Conservation (phyloP, 2,888 invertebrate species). For the Lordiphosa fenestrarum region DNA sequence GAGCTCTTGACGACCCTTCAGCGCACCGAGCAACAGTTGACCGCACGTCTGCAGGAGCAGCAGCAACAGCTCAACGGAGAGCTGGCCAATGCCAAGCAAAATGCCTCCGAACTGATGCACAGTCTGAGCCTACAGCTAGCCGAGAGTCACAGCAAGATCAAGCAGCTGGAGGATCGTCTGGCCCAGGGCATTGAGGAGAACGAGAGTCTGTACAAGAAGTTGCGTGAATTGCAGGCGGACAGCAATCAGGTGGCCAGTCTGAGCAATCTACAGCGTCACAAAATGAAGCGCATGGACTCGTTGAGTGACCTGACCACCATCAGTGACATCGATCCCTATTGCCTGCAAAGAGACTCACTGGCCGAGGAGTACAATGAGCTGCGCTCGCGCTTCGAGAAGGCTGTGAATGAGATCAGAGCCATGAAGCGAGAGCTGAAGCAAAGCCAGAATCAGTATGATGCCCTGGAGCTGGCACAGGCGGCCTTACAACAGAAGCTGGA, state of each 20-base stretch:
- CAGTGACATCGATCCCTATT: slow-evolving; percentile 88
- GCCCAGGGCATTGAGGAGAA: slow-evolving; percentile 89
- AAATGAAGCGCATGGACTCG: slow-evolving; percentile 86
- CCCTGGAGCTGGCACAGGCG: slow-evolving; percentile 89
- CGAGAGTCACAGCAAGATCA: slow-evolving; percentile 83
- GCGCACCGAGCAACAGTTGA: slow-evolving; percentile 88
- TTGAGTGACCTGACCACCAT: slow-evolving; percentile 90
- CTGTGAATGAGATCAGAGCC: slow-evolving; percentile 90
- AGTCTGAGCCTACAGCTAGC: slow-evolving; percentile 86
- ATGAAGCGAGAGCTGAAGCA: slow-evolving; percentile 91
- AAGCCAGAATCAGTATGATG: slow-evolving; percentile 89
- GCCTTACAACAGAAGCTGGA: slow-evolving; percentile 88
- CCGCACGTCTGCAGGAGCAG: slow-evolving; percentile 85
- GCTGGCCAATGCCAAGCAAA: slow-evolving; percentile 86
- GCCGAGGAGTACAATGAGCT: slow-evolving; percentile 91
- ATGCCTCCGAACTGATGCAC: slow-evolving; percentile 86
- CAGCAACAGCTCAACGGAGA: slow-evolving; percentile 84
- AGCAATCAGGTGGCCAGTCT: slow-evolving; percentile 73
- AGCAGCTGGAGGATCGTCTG: slow-evolving; percentile 81
- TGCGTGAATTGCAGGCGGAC: slow-evolving; percentile 86
- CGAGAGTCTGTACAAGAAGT: slow-evolving; percentile 86
- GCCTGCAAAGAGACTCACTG: slow-evolving; percentile 87
- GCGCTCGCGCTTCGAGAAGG: slow-evolving; percentile 88
- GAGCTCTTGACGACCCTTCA: slow-evolving; percentile 88
- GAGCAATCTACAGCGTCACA: slow-evolving; percentile 78